A percentile compares a stretch with the other conserved stretches of the same genome.
phyloP scores from a whole-genome alignment of 2,888 invertebrate species.

The Lepidochrysops patricia region DNA sequence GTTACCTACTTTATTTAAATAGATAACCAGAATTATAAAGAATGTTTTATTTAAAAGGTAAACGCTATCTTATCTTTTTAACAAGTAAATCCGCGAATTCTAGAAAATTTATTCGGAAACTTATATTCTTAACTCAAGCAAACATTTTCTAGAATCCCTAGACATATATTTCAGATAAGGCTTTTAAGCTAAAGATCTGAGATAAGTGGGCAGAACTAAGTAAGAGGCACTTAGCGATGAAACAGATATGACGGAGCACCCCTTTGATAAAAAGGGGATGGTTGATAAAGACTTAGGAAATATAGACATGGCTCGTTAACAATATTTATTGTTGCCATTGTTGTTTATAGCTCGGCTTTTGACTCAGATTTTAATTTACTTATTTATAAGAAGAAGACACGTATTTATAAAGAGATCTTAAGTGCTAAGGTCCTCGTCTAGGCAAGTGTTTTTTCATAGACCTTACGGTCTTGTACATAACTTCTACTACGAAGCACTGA shows the following conservation, averaged over 20 bases:
- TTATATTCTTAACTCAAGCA: not conserved
- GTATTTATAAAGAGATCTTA: too few relatives aligned
- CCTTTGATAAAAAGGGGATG: slow-evolving; percentile 2
- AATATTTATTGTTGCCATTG: too few relatives aligned
- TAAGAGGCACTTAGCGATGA: slow-evolving; percentile 9
- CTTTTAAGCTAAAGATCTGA: not conserved
- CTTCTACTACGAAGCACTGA: too few relatives aligned
- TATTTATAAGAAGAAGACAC: too few relatives aligned
- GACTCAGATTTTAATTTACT: too few relatives aligned
- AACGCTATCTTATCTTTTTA: not conserved
- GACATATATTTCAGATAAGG: not conserved
- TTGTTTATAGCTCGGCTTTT: too few relatives aligned
- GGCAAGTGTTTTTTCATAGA: too few relatives aligned
- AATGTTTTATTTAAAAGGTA: not conserved
- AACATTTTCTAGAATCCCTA: slow-evolving; percentile 2
- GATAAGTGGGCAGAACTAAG: slow-evolving; percentile 5
- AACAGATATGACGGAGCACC: not conserved
- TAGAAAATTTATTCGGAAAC: not conserved
- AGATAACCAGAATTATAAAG: not conserved
- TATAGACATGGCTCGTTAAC: not conserved
- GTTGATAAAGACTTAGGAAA: not conserved
- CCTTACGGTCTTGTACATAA: too few relatives aligned
- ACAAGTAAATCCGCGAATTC: not conserved
- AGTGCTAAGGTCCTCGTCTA: too few relatives aligned
- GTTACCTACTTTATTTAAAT: too few relatives aligned